Base-by-base conservation (phyloP, 2,113 vertebrate species). In the Perca flavescens region DNA sequence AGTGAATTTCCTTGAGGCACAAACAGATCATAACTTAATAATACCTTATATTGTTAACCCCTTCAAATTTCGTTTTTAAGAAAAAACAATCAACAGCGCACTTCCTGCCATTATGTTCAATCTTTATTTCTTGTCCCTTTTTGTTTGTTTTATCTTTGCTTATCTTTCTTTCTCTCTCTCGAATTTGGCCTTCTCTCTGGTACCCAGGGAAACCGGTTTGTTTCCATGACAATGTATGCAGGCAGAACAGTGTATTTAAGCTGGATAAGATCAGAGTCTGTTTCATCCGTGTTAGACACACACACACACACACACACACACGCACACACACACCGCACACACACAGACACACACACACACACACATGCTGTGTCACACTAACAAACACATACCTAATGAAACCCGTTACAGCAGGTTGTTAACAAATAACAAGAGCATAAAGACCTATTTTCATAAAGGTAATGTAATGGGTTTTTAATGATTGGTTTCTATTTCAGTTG, bases 181-280 rank as follows among this genome's bases (percentile, higher is more conserved):
- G 67, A 82, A 85, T 93, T 89, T 89, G 91, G 89, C 91, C 89
- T 83, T 88, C 81, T 86, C 91, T 82, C 84, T 77, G 90, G 90
- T 91, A 92, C 93, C 92, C 91, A 89, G 91, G 93, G 90, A 94
- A 93, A 93, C 92, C 86, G 40, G 86, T 89, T 89, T 94, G 94
- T 94, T 94, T 93, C 94, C 93, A 94, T 94, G 94, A 94, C 94
- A 87, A 94, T 94, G 90, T 93, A 92, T 93, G 90, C 90, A 91
- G 92, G 90, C 92, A 76, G 90, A 92, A 88, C 90, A 89, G 88
- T 84, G 90, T 88, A 88, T 93, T 94, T 93, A 92, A 92, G 89
- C 86, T 86, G 86, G 92, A 94, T 94, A 94, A 92, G 90, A 94
- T 94, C 93, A 91, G 89, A 94, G 89, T 88, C 88, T 74, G 89